Conservation (phyloP, 2,888 invertebrate species). For the Drosophila quinaria region DNA sequence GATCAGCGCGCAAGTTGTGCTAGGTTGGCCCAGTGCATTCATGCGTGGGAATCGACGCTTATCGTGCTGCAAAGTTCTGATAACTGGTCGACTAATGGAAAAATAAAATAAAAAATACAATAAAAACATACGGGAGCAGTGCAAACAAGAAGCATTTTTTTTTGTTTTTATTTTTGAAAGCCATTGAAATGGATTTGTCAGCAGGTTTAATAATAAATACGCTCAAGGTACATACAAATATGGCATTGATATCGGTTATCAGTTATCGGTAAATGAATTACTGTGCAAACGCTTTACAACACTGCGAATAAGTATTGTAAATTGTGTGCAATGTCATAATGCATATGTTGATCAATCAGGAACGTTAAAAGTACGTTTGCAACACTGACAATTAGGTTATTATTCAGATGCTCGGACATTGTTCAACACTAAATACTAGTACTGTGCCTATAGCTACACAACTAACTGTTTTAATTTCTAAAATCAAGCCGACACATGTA, state of each 20-base stretch:
- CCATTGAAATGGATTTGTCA: conserved; percentile 10
- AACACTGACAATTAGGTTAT: neutral
- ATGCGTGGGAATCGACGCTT: conserved; percentile 51
- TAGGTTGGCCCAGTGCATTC: conserved; percentile 37
- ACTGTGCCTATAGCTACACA: too few species aligned
- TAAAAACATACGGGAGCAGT: neutral
- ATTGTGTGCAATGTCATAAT: neutral
- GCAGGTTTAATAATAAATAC: conserved; percentile 11
- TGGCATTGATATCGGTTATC: neutral
- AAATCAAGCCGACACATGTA: too few species aligned
- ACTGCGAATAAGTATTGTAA: neutral
- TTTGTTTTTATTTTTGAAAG: neutral
- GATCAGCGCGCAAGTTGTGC: conserved; percentile 36
- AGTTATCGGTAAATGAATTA: neutral
- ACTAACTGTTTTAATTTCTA: too few species aligned
- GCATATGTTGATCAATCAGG: neutral
- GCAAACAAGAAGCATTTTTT: neutral
- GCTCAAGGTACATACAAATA: neutral
- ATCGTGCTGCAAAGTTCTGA: conserved; percentile 25
- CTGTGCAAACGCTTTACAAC: conserved; percentile 4
- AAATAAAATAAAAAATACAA: neutral
- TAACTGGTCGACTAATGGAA: conserved; percentile 15
- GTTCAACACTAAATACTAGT: too few species aligned
- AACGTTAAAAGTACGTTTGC: neutral
- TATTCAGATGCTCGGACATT: neutral